Base-by-base conservation (phyloP, 2,888 invertebrate species). In the Aphidius colemani region DNA sequence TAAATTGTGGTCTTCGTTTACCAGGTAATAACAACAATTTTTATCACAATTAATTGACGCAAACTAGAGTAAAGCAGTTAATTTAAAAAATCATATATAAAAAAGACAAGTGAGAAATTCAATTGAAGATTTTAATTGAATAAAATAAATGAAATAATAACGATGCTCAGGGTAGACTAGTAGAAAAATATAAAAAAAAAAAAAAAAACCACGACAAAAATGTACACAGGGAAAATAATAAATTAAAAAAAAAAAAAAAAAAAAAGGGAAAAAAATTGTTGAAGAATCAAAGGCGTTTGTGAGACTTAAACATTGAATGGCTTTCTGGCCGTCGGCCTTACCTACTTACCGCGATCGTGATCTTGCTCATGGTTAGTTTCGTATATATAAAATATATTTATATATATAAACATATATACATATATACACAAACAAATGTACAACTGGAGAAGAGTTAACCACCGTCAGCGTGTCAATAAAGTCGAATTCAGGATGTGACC, bases 1-100 rank as follows among this genome's bases (percentile, higher is more conserved):
- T 90, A 69, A 86, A 86, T 83, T 88, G 88, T 68, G 89, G 90
- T 73, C 87, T 90, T 75, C 87, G 88, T 81, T 84, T 90, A 78
- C 89, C 89, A 81, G 90, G 90, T 90, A 83, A 85, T 85, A 78
- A 46, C 8, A 39, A n/a, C 9, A 45, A 46, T 48, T 30, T 7
- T 51, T 51, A 30, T 51, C 7, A 13, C 39, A 39, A 7, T 39
- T 51, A 8, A 45, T 10, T 51, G 51, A 51, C 18, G 7, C 8
- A 57, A 30, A 49, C 40, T n/a, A 48, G 11, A 48, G 45, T 39
- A 30, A 41, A 48, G 7, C 39, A 40, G n/a, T 46, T 30, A 30
- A 30, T 30, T 30, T 30, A 30, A 48, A 53, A 51, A 53, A 58
- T 53, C 8, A 44, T 43, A 13, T 49, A 49, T 49, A 11, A 7